These are phyloP conservation scores for Vulpes vulpes DNA, from an alignment of 2,113 vertebrate species.

Conservation along the genomic window DNA sequence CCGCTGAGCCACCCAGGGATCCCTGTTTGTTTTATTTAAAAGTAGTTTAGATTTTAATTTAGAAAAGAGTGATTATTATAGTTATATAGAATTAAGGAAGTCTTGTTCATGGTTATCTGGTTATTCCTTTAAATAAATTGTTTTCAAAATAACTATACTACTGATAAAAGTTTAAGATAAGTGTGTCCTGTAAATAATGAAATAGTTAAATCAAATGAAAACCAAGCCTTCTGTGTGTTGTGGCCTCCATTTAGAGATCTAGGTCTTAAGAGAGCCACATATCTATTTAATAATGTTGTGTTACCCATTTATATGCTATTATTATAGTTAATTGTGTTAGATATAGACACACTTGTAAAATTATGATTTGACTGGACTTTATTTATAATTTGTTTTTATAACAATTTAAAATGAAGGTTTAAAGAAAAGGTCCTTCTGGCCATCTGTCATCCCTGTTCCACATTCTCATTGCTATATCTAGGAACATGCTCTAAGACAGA, in stretches of 20 bases:
- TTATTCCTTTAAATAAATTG: constrained; percentile 44
- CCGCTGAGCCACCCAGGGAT: no score
- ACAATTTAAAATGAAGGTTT: not conserved
- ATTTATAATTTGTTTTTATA: constrained; percentile 11
- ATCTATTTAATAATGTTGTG: not conserved
- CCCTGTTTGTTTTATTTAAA: constrained; percentile 5
- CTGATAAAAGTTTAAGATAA: constrained; percentile 30
- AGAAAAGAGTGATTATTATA: not conserved
- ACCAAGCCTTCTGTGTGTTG: not conserved
- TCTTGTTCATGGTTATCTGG: not conserved
- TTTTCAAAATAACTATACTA: constrained; percentile 22
- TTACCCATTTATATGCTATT: constrained; percentile 21
- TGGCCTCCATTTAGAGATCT: not conserved
- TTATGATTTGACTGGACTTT: constrained; percentile 1
- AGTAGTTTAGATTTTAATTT: constrained; percentile 48
- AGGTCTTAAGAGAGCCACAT: not conserved
- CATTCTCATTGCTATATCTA: not conserved
- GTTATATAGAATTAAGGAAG: constrained; percentile 16
- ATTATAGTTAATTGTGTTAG: not conserved
- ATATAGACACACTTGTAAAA: constrained; percentile 12
- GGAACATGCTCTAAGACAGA: not conserved
- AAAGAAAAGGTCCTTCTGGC: not conserved
- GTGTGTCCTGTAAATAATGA: constrained; percentile 29
- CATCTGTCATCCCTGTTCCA: not conserved
- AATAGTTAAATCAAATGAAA: constrained; percentile 35